phyloP scores from a whole-genome alignment of 2,797 vertebrate genomes.

The Hemibagrus guttatus region DNA sequence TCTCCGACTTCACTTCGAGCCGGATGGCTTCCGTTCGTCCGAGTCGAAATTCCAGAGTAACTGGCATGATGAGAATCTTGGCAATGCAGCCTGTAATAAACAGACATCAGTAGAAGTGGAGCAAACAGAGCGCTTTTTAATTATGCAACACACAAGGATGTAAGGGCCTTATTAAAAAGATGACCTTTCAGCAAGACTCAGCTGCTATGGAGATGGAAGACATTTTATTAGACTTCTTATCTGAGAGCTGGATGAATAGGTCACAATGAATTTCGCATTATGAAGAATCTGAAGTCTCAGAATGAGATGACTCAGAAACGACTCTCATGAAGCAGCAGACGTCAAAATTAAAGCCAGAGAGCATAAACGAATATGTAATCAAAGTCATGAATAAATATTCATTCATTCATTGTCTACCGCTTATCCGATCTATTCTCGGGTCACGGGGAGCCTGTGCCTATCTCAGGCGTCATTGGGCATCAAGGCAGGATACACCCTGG shows the following conservation, averaged over 20 bases:
- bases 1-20: background rate
- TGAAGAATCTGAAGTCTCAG: background rate
- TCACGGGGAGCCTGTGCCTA: too few species aligned
- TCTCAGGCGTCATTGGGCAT: too few species aligned
- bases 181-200: conserved; percentile 15
- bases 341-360: background rate
- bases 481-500: too few species aligned
- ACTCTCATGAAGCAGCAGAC: background rate
- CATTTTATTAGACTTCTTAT: conserved; percentile 29
- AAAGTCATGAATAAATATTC: too few species aligned
- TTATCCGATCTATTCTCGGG: too few species aligned
- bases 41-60: background rate
- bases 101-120: background rate
- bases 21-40: background rate
- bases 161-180: conserved; percentile 14
- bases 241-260: background rate
- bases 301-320: background rate
- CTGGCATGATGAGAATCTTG: background rate
- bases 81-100: background rate
- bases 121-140: conserved; percentile 3
- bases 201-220: conserved; percentile 1
- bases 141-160: background rate
- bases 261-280: background rate
- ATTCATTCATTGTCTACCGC: too few species aligned
- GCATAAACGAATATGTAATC: too few species aligned